Evolutionary conservation across 2,797 vertebrate species (phyloP).

Genomic region (Xenentodon cancila): DNA sequence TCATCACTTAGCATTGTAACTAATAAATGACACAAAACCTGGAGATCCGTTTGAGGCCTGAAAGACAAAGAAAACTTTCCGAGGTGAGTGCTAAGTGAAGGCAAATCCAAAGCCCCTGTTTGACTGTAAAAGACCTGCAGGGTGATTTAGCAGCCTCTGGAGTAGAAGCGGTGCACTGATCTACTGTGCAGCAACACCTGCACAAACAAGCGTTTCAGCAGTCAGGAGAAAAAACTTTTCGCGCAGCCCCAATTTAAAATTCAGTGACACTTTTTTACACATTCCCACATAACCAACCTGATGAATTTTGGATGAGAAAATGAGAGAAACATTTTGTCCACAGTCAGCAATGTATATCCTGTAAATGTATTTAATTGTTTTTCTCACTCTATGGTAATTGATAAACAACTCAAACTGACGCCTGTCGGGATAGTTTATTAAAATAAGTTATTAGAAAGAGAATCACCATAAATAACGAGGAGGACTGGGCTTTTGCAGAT

Average conservation of each 20-base stretch:
- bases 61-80: not conserved
- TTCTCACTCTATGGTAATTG: no score
- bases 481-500: conserved; percentile 1
- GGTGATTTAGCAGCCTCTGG: not conserved
- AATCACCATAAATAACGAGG: no score
- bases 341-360: no score
- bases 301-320: no score
- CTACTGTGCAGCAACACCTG: conserved; percentile 4
- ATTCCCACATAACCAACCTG: no score
- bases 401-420: no score
- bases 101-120: not conserved
- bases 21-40: accelerated
- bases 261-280: not conserved
- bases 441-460: no score
- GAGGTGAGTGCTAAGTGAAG: not conserved
- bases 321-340: no score
- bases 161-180: not conserved
- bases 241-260: not conserved
- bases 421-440: no score
- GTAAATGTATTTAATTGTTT: no score
- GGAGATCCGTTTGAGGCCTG: not conserved
- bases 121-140: conserved; percentile 7
- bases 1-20: not conserved
- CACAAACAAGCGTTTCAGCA: conserved; percentile 8
- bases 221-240: not conserved